Evolutionary conservation across 1,140 invertebrate genomes (phyloP), one percentile per base, ranked within the genome.

Genomic region (Lycorma delicatula): DNA sequence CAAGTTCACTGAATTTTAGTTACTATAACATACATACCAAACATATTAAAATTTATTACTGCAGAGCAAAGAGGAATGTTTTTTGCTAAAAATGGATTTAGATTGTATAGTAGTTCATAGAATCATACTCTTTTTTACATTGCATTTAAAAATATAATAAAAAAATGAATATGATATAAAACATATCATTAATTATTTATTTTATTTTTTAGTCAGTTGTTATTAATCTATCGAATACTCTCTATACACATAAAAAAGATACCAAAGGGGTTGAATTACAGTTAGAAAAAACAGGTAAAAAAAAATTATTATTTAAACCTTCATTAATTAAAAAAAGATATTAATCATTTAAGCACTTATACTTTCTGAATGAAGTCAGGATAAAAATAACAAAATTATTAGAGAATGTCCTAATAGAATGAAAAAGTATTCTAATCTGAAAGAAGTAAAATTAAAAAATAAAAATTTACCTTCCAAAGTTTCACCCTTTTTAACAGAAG

Each of bases 401-500:
- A n/a, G n/a, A n/a, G n/a, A n/a, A n/a, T n/a, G n/a, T n/a, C n/a
- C n/a, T 5, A 47, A 47, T 47, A 47, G 16, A 47, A 3, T 31
- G 22, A 52, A 55, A 54, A n/a, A 20, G n/a, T 56, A 26, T 5
- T n/a, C 23, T 13, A 41, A 2, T 52, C n/a, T n/a, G n/a, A n/a
- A n/a, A n/a, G n/a, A n/a, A n/a, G n/a, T n/a, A n/a, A n/a, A n/a
- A n/a, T n/a, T n/a, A n/a, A n/a, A n/a, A n/a, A n/a, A 1, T 28
- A 22, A 11, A 31, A 41, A 49, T 38, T n/a, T 63, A 83, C 83
- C 85, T 81, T 97, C 91, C 12, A 99, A 75, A 16, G 87, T 86
- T 79, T 99, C 97, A 48, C 97, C 97, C 75, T 99, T 99, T 68
- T 94, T 88, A 11, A 89, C 87, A 0, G 96, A 98, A 0, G 94